phyloP scores from a whole-genome alignment of 2,888 invertebrate species.

The Chaitophorus viminalis region DNA sequence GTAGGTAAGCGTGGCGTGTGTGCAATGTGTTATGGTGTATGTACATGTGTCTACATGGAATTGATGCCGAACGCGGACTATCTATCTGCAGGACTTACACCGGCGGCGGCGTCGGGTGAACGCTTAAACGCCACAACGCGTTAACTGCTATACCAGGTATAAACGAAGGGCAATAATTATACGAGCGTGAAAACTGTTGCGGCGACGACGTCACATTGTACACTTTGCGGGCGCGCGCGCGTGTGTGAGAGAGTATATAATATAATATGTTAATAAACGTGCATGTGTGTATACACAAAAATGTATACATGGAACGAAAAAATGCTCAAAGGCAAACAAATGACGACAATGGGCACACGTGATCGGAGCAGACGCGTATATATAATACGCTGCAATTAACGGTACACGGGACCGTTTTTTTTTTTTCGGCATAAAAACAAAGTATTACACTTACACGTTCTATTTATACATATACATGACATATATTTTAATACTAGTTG shows the following conservation, averaged over 20 bases:
- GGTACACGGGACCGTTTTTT: background rate
- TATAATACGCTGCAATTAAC: conserved; percentile 18
- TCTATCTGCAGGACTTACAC: background rate
- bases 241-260: background rate
- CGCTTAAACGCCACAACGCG: conserved; percentile 35
- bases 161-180: conserved; percentile 25
- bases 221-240: background rate
- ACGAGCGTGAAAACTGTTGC: background rate
- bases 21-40: background rate
- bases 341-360: conserved; percentile 59
- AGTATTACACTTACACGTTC: background rate
- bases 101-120: background rate
- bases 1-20: background rate
- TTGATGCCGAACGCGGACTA: background rate
- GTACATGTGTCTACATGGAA: background rate
- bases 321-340: conserved; percentile 54
- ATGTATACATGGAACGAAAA: conserved; percentile 42
- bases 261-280: conserved; percentile 9
- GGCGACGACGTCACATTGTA: conserved; percentile 44
- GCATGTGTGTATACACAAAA: conserved; percentile 35
- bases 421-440: conserved; percentile 7
- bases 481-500: no score
- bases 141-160: background rate
- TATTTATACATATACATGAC: background rate
- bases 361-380: conserved; percentile 24